Evolutionary conservation across 2,888 invertebrate genomes (phyloP).

Genomic region (Pseudanteris insignis): DNA sequence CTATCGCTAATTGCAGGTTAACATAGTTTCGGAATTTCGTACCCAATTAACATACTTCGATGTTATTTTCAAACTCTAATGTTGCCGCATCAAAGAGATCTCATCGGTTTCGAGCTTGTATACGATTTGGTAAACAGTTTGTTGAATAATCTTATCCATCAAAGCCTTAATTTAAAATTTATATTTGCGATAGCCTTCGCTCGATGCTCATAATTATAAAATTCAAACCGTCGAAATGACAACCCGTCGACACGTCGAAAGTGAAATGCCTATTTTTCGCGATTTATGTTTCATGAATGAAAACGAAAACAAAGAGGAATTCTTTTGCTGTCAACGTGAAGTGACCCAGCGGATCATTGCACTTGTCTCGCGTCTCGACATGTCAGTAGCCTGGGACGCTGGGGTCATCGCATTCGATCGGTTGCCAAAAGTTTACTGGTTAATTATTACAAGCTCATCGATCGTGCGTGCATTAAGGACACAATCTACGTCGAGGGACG

Average conservation of each 20-base stretch:
- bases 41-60: slow-evolving; percentile 15
- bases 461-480: slow-evolving; percentile 52
- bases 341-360: slow-evolving; percentile 31
- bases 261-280: no score
- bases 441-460: slow-evolving; percentile 57
- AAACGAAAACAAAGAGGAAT: slow-evolving; percentile 2
- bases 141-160: no score
- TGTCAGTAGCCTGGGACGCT: slow-evolving; percentile 30
- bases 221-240: no score
- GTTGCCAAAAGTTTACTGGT: slow-evolving; percentile 47
- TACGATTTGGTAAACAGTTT: no score
- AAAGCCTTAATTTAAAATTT: no score
- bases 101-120: no score
- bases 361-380: slow-evolving; percentile 28
- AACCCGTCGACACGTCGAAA: no score
- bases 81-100: neutral
- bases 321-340: slow-evolving; percentile 7
- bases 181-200: no score
- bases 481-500: slow-evolving; percentile 60
- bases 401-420: slow-evolving; percentile 42
- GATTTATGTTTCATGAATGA: slow-evolving; percentile 14
- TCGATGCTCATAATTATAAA: no score
- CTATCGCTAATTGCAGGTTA: slow-evolving; percentile 18
- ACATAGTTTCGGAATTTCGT: neutral
- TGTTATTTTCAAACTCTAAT: slow-evolving; percentile 16